Evolutionary conservation across 1,140 invertebrate species (phyloP).

Genomic region (Nymphalis io): DNA sequence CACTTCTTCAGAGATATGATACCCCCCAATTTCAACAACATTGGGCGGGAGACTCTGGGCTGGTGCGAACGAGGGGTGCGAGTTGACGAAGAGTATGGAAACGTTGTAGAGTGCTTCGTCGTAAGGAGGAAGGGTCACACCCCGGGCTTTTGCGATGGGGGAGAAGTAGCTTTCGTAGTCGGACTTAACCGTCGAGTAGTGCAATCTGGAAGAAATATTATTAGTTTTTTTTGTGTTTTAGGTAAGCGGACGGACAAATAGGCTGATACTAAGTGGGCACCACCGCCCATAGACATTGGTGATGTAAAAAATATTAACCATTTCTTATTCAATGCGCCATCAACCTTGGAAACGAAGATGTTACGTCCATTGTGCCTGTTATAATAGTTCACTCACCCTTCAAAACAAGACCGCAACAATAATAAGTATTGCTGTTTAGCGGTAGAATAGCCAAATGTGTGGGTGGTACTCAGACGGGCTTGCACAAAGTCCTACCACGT

Average conservation of each 20-base stretch:
- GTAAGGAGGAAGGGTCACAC: slow-evolving; percentile 47
- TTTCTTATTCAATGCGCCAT: no score
- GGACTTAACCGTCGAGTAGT: neutral
- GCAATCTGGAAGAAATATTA: slow-evolving; percentile 9
- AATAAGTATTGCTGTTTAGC: no score
- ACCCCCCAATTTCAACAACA: slow-evolving; percentile 79
- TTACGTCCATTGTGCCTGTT: no score
- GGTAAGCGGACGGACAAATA: neutral
- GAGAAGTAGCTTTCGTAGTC: slow-evolving; percentile 39
- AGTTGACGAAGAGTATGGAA: slow-evolving; percentile 79
- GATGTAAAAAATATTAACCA: no score
- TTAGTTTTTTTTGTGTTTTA: no score
- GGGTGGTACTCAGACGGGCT: no score
- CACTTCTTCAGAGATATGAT: slow-evolving; percentile 73
- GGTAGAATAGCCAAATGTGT: no score
- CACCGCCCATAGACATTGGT: neutral
- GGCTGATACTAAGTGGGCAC: neutral
- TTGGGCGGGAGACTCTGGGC: slow-evolving; percentile 79
- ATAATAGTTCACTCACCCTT: no score
- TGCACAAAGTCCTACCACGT: no score
- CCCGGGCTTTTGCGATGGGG: slow-evolving; percentile 50
- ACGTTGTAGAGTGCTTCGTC: slow-evolving; percentile 52
- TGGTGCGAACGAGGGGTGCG: slow-evolving; percentile 77
- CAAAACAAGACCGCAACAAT: no score
- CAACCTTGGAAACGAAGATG: no score